phyloP scores from a whole-genome alignment of 1,140 invertebrate genomes.

The Helicoverpa armigera region DNA sequence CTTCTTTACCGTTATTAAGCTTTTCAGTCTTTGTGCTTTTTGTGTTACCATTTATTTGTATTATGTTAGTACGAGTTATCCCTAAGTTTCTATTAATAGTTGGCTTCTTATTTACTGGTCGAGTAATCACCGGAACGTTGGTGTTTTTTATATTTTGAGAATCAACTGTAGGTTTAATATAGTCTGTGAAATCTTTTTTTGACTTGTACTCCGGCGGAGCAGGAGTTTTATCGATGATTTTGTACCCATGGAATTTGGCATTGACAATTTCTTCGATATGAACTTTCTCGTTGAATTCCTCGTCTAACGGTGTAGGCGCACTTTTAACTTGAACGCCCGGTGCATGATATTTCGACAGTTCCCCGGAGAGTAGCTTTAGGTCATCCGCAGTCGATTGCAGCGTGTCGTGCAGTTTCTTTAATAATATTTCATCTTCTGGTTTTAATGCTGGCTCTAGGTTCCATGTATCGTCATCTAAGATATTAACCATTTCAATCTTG shows the following conservation, averaged over 20 bases:
- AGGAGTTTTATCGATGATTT: conserved; percentile 68
- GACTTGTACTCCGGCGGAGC: conserved; percentile 44
- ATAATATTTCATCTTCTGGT: conserved; percentile 80
- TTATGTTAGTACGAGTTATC: conserved; percentile 67
- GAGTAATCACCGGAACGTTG: conserved; percentile 61
- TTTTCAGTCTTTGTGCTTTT: conserved; percentile 54
- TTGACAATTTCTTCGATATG: conserved; percentile 84
- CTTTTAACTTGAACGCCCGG: conserved; percentile 71
- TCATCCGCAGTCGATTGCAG: conserved; percentile 82
- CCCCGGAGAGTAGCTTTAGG: conserved; percentile 78
- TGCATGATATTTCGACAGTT: conserved; percentile 71
- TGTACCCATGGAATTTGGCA: conserved; percentile 82
- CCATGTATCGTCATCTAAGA: conserved; percentile 79
- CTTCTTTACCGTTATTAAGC: conserved; percentile 61
- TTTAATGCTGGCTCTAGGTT: conserved; percentile 74
- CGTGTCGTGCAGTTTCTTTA: conserved; percentile 80
- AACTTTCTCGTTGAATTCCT: conserved; percentile 83
- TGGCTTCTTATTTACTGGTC: conserved; percentile 56
- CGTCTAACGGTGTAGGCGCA: conserved; percentile 77
- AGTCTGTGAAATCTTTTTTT: conserved; percentile 52
- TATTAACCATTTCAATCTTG: conserved; percentile 79
- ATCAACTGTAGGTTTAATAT: conserved; percentile 49
- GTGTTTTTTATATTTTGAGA: conserved; percentile 59
- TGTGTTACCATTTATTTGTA: conserved; percentile 68
- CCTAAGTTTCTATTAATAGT: conserved; percentile 65